Evolutionary conservation across 2,797 vertebrate genomes (phyloP), one percentile per base, ranked within the genome.

Genomic region (Pangasius krempfi): DNA sequence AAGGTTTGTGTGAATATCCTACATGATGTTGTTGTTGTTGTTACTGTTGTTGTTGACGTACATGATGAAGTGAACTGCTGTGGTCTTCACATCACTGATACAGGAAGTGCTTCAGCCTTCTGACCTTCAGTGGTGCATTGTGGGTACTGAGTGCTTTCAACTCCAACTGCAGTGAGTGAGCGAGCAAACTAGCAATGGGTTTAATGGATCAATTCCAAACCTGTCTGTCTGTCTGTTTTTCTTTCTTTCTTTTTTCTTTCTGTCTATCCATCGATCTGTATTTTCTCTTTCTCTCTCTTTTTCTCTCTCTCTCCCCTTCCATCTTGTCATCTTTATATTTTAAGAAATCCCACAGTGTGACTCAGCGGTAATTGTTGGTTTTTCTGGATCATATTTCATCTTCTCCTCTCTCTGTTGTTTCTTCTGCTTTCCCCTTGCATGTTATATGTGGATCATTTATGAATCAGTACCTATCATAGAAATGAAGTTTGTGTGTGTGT

Each of bases 361-460:
- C 93, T 95, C 94, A 94, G 92, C 92, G 94, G 94, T 95, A 95
- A 96, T 95, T 95, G 94, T 95, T 94, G 93, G 94, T 94, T 94
- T 93, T 93, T 90, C 86, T 92, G 91, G 92, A 94, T 96, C 92
- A 7, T 88, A 91, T 95, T 95, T 91, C 94, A 92, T 89, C 90
- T 90, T 88, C 89, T 91, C 91, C 89, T 80, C 86, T 86, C 89
- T 66, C 86, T 86, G 92, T 86, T 87, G 5, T 54, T 83, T 78
- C 88, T 87, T 91, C 88, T 88, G 6, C 50, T 81, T 78, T 82
- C 56, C 85, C 81, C 76, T 72, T 30, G 22, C 47, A 33, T 81
- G 58, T 37, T 89, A 93, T 94, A 94, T 94, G 91, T 94, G 93
- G 94, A 94, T 91, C 94, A 94, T 93, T 93, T 90, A 89, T 93